These are phyloP conservation scores for Echiichthys vipera DNA, from an alignment of 2,797 vertebrate genomes.

Conservation along the genomic window DNA sequence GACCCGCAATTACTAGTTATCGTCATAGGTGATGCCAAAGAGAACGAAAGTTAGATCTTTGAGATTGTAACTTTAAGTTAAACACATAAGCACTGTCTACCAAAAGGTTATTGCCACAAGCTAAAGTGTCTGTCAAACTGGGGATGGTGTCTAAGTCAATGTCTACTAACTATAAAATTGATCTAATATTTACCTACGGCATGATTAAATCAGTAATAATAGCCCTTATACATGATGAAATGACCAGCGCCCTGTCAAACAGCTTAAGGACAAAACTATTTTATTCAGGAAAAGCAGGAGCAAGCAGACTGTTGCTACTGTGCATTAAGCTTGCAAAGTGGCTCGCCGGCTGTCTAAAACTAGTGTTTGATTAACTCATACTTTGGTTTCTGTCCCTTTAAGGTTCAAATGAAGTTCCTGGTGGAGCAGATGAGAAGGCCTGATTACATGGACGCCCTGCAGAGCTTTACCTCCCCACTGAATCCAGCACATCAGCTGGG, in stretches of 20 bases:
- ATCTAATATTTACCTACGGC: not conserved
- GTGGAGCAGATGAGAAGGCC: constrained; percentile 98
- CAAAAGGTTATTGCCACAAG: not conserved
- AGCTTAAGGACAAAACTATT: too few species aligned
- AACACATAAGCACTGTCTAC: not conserved
- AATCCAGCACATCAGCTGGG: constrained; percentile 98
- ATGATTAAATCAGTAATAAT: not conserved
- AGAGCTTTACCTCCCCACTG: constrained; percentile 96
- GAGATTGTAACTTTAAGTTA: not conserved
- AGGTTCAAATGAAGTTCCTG: constrained; percentile 99
- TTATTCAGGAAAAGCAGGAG: constrained; percentile 15
- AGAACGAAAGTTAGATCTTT: too few species aligned
- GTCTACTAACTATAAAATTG: not conserved
- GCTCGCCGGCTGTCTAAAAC: not conserved
- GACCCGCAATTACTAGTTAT: too few species aligned
- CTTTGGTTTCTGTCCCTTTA: constrained; percentile 24
- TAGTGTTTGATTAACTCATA: not conserved
- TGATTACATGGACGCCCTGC: constrained; percentile 98
- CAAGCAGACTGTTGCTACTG: not conserved
- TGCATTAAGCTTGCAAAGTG: not conserved
- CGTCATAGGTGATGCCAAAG: too few species aligned
- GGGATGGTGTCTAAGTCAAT: not conserved
- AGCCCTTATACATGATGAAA: not conserved
- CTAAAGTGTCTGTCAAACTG: not conserved
- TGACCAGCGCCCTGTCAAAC: not conserved